These are phyloP conservation scores for Harpagifer antarcticus DNA, from an alignment of 2,797 vertebrate genomes.

Conservation along the genomic window DNA sequence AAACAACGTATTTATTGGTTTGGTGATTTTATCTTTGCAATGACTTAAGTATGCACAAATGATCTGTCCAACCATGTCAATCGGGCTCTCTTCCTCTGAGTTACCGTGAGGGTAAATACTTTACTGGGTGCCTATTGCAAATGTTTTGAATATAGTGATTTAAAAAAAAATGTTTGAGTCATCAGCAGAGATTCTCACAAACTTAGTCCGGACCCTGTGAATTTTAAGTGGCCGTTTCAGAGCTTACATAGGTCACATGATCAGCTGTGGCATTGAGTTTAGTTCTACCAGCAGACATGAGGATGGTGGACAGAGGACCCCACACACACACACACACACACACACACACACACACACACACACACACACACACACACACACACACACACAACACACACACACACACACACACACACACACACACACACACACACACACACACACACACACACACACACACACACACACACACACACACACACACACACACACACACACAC, in stretches of 20 bases:
- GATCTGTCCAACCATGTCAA: slow-evolving; percentile 2
- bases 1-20: slow-evolving; percentile 22
- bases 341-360: slow-evolving; percentile 53
- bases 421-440: no score
- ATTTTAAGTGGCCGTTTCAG: slow-evolving; percentile 41
- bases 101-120: background rate
- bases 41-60: background rate
- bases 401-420: no score
- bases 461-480: no score
- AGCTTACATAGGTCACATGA: slow-evolving; percentile 35
- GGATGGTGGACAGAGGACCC: slow-evolving; percentile 49
- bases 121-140: slow-evolving; percentile 10
- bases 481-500: no score
- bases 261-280: slow-evolving; percentile 48
- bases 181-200: slow-evolving; percentile 36
- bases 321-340: slow-evolving; percentile 48
- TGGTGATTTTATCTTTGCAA: slow-evolving; percentile 20
- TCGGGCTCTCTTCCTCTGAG: background rate
- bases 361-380: slow-evolving; percentile 45
- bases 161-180: background rate
- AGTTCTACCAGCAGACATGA: slow-evolving; percentile 41
- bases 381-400: no score
- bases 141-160: slow-evolving; percentile 13
- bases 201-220: slow-evolving; percentile 39
- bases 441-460: no score